Percentiles rank a stretch among this genome's conserved stretches.
These are phyloP conservation scores for Zeugodacus cucurbitae DNA, from an alignment of 1,140 invertebrate species.

Conservation along the genomic window DNA sequence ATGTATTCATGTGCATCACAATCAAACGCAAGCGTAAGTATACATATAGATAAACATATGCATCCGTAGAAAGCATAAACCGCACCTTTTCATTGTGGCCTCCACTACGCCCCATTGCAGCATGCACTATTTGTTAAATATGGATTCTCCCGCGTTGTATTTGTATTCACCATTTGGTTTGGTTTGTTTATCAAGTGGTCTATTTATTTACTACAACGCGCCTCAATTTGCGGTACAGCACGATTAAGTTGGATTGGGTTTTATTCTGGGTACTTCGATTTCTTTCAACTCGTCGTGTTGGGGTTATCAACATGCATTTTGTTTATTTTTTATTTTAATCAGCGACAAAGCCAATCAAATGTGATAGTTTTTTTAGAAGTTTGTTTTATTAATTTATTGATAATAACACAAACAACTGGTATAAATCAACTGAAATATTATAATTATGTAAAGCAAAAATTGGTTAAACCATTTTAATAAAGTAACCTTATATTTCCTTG, in stretches of 20 bases:
- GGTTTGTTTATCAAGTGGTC: background rate
- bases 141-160: background rate
- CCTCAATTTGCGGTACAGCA: background rate
- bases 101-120: background rate
- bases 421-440: too few relatives aligned
- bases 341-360: background rate
- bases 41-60: background rate
- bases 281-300: background rate
- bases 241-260: background rate
- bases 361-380: too few relatives aligned
- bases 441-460: too few relatives aligned
- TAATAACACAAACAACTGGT: too few relatives aligned
- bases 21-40: too few relatives aligned
- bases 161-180: conserved; percentile 7
- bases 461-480: too few relatives aligned
- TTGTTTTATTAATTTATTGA: too few relatives aligned
- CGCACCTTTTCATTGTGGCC: background rate
- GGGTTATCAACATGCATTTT: background rate
- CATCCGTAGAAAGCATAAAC: background rate
- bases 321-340: background rate
- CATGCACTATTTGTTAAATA: background rate
- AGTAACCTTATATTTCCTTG: too few relatives aligned
- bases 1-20: background rate
- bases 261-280: background rate
- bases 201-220: conserved; percentile 1